Evolutionary conservation across 2,113 vertebrate species (phyloP), one percentile per base, ranked within the genome.

Genomic region (Alethe castanea): DNA sequence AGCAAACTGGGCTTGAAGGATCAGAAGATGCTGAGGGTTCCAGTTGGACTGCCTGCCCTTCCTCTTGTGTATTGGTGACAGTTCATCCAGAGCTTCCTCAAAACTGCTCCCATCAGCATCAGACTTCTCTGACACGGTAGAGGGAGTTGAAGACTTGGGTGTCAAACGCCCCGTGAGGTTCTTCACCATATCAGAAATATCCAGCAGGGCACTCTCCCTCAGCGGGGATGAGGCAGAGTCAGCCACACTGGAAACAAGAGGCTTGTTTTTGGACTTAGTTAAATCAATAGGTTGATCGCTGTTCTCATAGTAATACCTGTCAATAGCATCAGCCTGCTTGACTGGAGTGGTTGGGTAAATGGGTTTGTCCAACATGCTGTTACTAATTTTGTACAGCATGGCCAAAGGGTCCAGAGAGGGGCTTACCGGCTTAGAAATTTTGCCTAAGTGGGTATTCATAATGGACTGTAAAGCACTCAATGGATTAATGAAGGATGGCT

Each of bases 171-270:
- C 99, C 0, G 99, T 99, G 94, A 99, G 98, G 97, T 99, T 99
- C 92, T 99, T 99, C 48, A 99, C 99, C 99, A 99, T 99, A 96
- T 99, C 99, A 0, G 99, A 99, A 97, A 99, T 99, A 97, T 99
- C 99, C 99, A 99, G 98, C 92, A 99, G 97, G n/a, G 99, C 99
- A 6, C 99, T 99, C 97, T 99, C 99, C 90, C 99, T 97, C 29
- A 99, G 97, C 0, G 99, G 99, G 20, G 99, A 99, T 0, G 98
- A 98, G 44, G 98, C 98, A 1, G 98, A 90, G 19, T 99, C 99
- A 9, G 98, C 98, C 76, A 98, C 96, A 0, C 95, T 95, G 33
- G 98, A 98, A 71, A 97, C 98, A 54, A 99, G 98, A 67, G 99
- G 98, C 89, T 98, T 98, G 97, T 57, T 99, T 98, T 99, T 99